Conservation (phyloP, 37 sponge, comb jelly and placozoan species). For the Dysidea cf. avara region DNA sequence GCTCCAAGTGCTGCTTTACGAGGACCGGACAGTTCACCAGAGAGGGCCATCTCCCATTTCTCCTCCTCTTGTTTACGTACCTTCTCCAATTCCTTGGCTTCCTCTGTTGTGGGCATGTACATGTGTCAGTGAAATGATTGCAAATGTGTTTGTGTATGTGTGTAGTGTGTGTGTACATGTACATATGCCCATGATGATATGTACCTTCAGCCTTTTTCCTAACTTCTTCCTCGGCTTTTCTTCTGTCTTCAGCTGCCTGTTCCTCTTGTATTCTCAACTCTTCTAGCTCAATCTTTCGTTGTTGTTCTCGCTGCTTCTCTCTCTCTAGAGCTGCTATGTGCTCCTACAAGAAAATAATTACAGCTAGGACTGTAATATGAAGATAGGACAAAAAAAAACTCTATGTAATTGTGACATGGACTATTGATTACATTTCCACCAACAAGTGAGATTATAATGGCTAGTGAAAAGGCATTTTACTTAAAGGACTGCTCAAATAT, state of each 20-base stretch:
- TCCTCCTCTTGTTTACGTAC: conserved; percentile 63
- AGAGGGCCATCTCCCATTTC: conserved; percentile 71
- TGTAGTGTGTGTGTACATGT: too few relatives aligned
- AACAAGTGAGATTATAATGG: too few relatives aligned
- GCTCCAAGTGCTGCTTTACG: conserved; percentile 68
- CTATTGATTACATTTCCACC: too few relatives aligned
- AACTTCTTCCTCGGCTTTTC: conserved; percentile 45
- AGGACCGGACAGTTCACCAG: conserved; percentile 64
- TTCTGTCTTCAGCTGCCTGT: conserved; percentile 60
- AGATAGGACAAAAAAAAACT: neutral
- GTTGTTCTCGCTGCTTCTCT: conserved; percentile 63
- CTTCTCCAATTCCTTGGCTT: conserved; percentile 56
- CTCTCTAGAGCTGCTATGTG: conserved; percentile 41
- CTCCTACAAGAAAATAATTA: conserved; percentile 33
- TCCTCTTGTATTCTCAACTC: conserved; percentile 39
- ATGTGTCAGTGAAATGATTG: neutral
- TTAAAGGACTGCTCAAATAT: too few relatives aligned
- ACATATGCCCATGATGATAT: too few relatives aligned
- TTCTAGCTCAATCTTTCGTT: conserved; percentile 39
- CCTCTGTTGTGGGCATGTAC: neutral
- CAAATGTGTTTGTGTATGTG: neutral
- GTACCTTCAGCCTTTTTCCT: conserved; percentile 41
- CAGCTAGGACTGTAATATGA: neutral
- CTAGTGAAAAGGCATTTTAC: too few relatives aligned
- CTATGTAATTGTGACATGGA: too few relatives aligned